A percentile compares a stretch with the other conserved stretches of the same genome.
Evolutionary conservation across 2,797 vertebrate genomes (phyloP).

Genomic region (Anolis apletophallus): DNA sequence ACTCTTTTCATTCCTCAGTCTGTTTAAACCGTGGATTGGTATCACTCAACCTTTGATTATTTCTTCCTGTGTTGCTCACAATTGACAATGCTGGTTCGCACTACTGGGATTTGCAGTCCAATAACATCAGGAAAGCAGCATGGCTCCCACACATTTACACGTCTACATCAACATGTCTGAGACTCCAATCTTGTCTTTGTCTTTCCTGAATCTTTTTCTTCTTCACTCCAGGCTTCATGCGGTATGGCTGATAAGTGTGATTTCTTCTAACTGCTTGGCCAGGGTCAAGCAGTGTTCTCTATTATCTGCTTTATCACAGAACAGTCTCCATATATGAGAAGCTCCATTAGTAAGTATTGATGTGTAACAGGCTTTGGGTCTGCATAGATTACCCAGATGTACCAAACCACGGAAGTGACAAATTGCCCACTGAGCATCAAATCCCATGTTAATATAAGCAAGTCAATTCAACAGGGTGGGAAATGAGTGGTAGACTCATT

Average conservation of each 20-base stretch:
- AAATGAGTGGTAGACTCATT: not conserved
- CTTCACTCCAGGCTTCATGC: not conserved
- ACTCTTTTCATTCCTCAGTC: too few species aligned
- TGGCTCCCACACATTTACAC: not conserved
- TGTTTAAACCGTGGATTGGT: too few species aligned
- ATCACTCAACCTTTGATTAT: too few species aligned
- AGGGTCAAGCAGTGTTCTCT: conserved; percentile 66
- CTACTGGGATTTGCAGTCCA: too few species aligned
- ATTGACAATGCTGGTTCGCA: too few species aligned
- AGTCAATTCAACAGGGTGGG: conserved; percentile 22
- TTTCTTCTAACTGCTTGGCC: conserved; percentile 62
- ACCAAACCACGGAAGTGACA: conserved; percentile 70
- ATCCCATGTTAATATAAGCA: conserved; percentile 43
- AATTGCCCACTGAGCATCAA: conserved; percentile 56
- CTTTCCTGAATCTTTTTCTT: not conserved
- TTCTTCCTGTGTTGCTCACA: too few species aligned
- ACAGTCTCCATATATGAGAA: conserved; percentile 63
- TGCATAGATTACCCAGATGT: conserved; percentile 61
- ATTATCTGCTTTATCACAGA: conserved; percentile 71
- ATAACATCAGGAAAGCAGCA: too few species aligned
- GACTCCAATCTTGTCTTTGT: too few species aligned
- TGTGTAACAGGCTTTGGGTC: conserved; percentile 59
- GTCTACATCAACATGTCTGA: not conserved
- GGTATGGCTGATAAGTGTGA: conserved; percentile 18
- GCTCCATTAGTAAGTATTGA: conserved; percentile 75